Conservation (phyloP, 2,113 vertebrate species). For the Polyodon spathula region DNA sequence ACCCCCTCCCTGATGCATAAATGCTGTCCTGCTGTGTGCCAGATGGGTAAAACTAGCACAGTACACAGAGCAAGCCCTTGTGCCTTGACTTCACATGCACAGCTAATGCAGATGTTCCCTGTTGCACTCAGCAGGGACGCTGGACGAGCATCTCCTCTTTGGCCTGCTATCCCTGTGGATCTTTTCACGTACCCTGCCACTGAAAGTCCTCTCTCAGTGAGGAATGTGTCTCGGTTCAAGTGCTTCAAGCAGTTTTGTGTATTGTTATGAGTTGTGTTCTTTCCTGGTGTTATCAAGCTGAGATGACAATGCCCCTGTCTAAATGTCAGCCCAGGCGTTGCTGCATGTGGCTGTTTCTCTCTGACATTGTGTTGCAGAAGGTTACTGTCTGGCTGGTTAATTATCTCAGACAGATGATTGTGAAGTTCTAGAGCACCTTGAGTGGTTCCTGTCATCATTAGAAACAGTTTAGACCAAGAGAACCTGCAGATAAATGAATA, state of each 20-base stretch:
- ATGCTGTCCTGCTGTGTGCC: too few species aligned
- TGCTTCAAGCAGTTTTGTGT: conserved; percentile 3
- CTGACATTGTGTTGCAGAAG: conserved; percentile 32
- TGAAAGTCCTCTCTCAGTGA: neutral
- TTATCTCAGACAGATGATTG: conserved; percentile 38
- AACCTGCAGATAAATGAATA: neutral
- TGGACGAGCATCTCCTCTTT: neutral
- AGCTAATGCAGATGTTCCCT: too few species aligned
- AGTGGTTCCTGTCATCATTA: conserved; percentile 27
- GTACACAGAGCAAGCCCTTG: too few species aligned
- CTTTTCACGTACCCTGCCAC: neutral
- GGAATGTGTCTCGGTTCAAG: neutral
- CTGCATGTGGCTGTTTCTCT: conserved; percentile 2
- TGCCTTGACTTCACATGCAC: too few species aligned
- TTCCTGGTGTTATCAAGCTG: conserved; percentile 2
- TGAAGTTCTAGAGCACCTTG: conserved; percentile 21
- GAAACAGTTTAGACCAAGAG: conserved; percentile 22
- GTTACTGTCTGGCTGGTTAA: conserved; percentile 26
- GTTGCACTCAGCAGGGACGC: neutral
- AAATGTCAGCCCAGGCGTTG: conserved; percentile 15
- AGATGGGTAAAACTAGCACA: too few species aligned
- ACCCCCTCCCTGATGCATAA: too few species aligned
- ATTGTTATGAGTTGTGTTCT: neutral
- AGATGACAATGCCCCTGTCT: conserved; percentile 6
- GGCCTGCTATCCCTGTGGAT: neutral